Evolutionary conservation across 2,113 vertebrate species (phyloP).

Genomic region (Ondatra zibethicus): DNA sequence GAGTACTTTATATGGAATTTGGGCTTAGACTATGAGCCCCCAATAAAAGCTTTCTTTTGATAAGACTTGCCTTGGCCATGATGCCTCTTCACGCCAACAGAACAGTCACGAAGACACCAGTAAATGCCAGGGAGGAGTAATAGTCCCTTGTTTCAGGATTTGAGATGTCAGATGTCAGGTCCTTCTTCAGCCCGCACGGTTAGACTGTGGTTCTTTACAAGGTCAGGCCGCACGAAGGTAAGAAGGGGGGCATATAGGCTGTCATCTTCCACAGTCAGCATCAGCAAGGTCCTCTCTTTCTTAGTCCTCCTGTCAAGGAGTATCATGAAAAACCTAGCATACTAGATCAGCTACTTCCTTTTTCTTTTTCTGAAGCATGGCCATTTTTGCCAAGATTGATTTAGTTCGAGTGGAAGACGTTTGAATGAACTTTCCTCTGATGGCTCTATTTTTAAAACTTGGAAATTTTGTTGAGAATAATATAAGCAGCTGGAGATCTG

Average conservation of each 20-base stretch:
- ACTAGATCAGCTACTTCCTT: not conserved
- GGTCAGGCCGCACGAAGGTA: not conserved
- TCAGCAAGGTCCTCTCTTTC: not conserved
- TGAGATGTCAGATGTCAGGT: not conserved
- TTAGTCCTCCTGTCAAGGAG: not conserved
- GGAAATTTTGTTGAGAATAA: slow-evolving; percentile 60
- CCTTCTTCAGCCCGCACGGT: not conserved
- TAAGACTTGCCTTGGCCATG: not conserved
- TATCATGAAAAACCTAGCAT: not conserved
- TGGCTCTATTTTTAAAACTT: not conserved
- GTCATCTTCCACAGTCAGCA: not conserved
- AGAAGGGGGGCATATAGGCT: not conserved
- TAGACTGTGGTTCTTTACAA: not conserved
- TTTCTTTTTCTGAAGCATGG: not conserved
- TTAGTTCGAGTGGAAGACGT: slow-evolving; percentile 1
- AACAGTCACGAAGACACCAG: not conserved
- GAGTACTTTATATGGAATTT: not conserved
- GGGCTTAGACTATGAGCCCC: not conserved
- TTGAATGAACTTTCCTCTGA: slow-evolving; percentile 12
- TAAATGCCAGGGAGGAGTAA: not conserved
- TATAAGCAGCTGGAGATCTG: slow-evolving; percentile 51
- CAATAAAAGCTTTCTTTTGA: not conserved
- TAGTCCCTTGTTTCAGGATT: not conserved
- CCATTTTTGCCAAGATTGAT: not conserved
- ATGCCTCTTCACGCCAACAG: not conserved